phyloP scores from a whole-genome alignment of 2,113 vertebrate genomes.

The Machaerirhynchus nigripectus region DNA sequence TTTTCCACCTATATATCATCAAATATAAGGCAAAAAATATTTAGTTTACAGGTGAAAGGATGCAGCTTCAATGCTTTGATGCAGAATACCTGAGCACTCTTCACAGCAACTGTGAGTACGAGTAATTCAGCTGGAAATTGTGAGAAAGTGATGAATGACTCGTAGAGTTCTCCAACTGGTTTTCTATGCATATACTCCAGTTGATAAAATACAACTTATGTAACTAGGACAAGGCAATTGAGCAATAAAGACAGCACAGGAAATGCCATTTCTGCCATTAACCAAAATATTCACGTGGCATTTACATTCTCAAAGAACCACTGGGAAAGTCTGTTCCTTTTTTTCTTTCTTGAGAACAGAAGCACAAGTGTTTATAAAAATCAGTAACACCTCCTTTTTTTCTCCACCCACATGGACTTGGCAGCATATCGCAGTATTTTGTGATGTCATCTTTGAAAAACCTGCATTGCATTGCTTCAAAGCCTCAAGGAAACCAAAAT shows the following conservation, averaged over 20 bases:
- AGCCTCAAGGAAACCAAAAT: conserved; percentile 38
- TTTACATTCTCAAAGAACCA: background rate
- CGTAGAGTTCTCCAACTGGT: conserved; percentile 29
- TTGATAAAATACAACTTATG: conserved; percentile 47
- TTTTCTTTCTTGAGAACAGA: conserved; percentile 18
- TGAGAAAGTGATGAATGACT: conserved; percentile 24
- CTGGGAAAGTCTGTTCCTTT: background rate
- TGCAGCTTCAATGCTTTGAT: background rate
- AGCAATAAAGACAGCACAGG: conserved; percentile 38
- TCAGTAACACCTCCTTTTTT: conserved; percentile 33
- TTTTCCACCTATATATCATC: background rate
- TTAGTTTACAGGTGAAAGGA: background rate
- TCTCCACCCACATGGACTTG: conserved; percentile 46
- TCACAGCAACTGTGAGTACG: conserved; percentile 25
- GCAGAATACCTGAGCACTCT: conserved; percentile 8
- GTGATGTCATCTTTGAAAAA: conserved; percentile 43
- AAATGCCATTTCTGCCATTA: conserved; percentile 21
- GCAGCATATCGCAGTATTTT: conserved; percentile 7
- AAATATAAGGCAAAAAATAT: background rate
- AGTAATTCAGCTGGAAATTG: conserved; percentile 47
- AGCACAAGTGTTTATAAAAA: conserved; percentile 17
- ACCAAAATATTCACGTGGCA: background rate
- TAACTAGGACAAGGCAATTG: conserved; percentile 21
- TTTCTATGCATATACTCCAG: conserved; percentile 1
- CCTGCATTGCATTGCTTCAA: background rate